A percentile compares a stretch with the other conserved stretches of the same genome.
These are phyloP conservation scores for Pitta sordida DNA, from an alignment of 2,113 vertebrate genomes.

Conservation along the genomic window DNA sequence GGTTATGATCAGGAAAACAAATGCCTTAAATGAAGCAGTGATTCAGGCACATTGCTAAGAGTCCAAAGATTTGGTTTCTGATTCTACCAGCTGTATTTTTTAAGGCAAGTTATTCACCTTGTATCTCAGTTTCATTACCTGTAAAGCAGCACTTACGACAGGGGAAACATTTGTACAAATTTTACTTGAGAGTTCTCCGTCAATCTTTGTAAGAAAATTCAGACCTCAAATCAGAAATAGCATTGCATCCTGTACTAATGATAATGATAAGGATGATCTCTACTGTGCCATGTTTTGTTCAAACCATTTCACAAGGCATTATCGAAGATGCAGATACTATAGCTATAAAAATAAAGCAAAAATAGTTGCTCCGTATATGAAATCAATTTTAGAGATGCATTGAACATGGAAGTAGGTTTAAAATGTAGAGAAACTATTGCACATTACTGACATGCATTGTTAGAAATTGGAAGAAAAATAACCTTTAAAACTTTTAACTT, in stretches of 20 bases:
- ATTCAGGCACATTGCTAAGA: background rate
- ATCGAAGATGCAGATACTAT: fast-evolving
- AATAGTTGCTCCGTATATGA: background rate
- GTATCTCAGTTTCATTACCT: background rate
- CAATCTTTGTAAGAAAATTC: background rate
- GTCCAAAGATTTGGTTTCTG: background rate
- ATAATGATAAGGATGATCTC: background rate
- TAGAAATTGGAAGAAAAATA: background rate
- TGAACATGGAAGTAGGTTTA: background rate
- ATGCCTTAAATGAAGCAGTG: background rate
- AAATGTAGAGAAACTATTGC: background rate
- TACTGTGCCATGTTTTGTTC: background rate
- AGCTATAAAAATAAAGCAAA: background rate
- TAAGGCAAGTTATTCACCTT: background rate
- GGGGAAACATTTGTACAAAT: background rate
- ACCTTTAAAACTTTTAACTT: background rate
- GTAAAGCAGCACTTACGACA: background rate
- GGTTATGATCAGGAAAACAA: background rate
- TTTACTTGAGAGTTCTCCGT: background rate
- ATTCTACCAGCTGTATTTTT: background rate
- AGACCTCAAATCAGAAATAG: background rate
- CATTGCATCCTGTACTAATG: background rate
- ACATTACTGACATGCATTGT: background rate
- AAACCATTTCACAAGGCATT: background rate
- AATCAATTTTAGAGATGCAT: background rate